Evolutionary conservation across 2,797 vertebrate genomes (phyloP), one percentile per base, ranked within the genome.

Genomic region (Sebastes minor): DNA sequence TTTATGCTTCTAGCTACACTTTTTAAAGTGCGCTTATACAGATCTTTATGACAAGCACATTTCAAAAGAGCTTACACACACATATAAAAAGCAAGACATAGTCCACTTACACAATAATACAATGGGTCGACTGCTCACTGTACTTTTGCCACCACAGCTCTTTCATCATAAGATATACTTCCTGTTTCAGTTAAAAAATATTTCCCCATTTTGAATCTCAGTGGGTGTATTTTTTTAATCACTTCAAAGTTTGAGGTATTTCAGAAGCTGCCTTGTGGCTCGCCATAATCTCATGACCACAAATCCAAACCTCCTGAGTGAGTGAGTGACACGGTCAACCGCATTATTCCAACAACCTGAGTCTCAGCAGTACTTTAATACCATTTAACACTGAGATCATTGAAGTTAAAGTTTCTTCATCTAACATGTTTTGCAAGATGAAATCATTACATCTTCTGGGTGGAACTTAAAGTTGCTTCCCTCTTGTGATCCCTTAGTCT

Each of bases 131-230:
- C 32, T 23, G 9, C 23, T 46, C 64, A 9, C 7, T 55, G 18
- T n/a, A 2, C 9, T 33, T 10, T 10, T 75, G 46, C 59, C 20
- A 12, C 18, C 28, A 2, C 35, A 67, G 74, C 65, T 59, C 56
- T 74, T 71, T 75, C 79, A 73, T 70, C 8, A 76, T 9, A 14
- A 9, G 0, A 35, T 23, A 10, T 0, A 76, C 69, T 85, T 89
- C 85, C 80, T 61, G 11, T 72, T 53, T 11, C 7, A 22, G 28
- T 8, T 4, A 23, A 27, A 10, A 49, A n/a, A 49, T 16, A 61
- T 61, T 74, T 73, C 73, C 57, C 10, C 22, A 38, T 60, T 57
- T 23, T 49, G 3, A 63, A 13, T 27, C 30, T 75, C 46, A 53
- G n/a, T 20, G 23, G 38, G 13, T 7, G 20, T 33, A 0, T 28